phyloP scores from a whole-genome alignment of 2,797 vertebrate species.

The Anniella stebbinsi region DNA sequence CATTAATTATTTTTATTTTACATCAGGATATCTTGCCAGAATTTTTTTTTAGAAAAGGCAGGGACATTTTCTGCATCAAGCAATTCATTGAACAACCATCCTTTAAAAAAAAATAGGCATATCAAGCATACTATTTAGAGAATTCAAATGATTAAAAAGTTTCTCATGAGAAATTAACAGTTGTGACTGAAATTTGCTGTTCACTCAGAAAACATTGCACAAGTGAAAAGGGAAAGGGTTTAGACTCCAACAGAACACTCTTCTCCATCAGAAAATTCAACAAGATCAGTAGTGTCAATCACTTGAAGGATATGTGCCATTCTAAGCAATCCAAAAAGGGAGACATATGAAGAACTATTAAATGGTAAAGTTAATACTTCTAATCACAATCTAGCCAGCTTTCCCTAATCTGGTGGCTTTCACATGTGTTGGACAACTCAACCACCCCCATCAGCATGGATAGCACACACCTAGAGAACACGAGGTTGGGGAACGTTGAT shows the following conservation, averaged over 20 bases:
- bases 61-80: background rate
- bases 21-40: constrained; percentile 37
- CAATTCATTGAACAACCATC: background rate
- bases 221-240: background rate
- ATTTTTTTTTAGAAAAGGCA: constrained; percentile 25
- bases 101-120: background rate
- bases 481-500: too few relatives aligned
- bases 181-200: background rate
- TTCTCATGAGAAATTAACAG: background rate
- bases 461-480: too few relatives aligned
- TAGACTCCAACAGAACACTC: background rate
- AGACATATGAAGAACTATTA: background rate
- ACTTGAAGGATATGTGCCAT: background rate
- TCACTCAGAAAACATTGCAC: constrained; percentile 3
- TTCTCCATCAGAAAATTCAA: background rate
- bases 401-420: too few relatives aligned
- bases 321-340: background rate
- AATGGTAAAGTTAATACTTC: background rate
- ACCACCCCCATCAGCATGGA: too few relatives aligned
- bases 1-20: background rate
- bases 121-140: background rate
- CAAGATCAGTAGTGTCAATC: background rate
- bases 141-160: constrained; percentile 2
- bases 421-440: too few relatives aligned
- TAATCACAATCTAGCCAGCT: background rate